phyloP scores from a whole-genome alignment of 2,888 invertebrate genomes.

The Seladonia tumulorum region DNA sequence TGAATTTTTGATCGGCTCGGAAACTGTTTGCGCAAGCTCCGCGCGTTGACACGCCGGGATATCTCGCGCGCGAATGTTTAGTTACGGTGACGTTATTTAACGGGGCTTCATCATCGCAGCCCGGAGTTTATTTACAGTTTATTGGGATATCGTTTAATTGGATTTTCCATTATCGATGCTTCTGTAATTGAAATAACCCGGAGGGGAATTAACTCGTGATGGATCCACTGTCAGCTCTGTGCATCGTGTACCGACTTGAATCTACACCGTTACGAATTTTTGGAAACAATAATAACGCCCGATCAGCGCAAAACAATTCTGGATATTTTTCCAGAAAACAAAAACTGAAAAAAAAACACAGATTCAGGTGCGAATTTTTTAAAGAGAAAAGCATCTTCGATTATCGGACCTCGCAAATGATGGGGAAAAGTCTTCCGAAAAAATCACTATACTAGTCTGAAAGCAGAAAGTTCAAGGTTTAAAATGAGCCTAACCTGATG shows the following conservation, averaged over 20 bases:
- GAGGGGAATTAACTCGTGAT: constrained; percentile 44
- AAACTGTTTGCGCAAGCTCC: background rate
- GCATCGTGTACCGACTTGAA: background rate
- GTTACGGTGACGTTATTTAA: constrained; percentile 34
- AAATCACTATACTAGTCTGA: too few species aligned
- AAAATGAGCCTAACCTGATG: too few species aligned
- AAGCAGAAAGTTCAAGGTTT: too few species aligned
- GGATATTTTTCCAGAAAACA: too few species aligned
- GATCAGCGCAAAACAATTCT: background rate
- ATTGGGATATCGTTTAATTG: constrained; percentile 47
- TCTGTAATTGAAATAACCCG: constrained; percentile 55
- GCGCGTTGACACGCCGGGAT: background rate
- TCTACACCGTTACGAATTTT: background rate
- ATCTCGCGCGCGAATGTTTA: constrained; percentile 16
- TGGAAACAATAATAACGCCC: background rate
- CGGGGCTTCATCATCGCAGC: constrained; percentile 22
- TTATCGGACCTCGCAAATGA: too few species aligned
- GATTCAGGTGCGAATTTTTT: background rate
- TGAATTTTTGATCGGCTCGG: constrained; percentile 11
- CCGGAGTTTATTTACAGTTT: constrained; percentile 47
- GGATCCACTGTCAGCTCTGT: background rate
- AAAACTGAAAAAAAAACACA: too few species aligned
- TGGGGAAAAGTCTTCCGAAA: too few species aligned
- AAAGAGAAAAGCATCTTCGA: too few species aligned
- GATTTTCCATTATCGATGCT: constrained; percentile 56